Percentiles rank a stretch among this genome's conserved stretches.
These are phyloP conservation scores for Callospermophilus lateralis DNA, from an alignment of 2,113 vertebrate genomes.

Conservation along the genomic window DNA sequence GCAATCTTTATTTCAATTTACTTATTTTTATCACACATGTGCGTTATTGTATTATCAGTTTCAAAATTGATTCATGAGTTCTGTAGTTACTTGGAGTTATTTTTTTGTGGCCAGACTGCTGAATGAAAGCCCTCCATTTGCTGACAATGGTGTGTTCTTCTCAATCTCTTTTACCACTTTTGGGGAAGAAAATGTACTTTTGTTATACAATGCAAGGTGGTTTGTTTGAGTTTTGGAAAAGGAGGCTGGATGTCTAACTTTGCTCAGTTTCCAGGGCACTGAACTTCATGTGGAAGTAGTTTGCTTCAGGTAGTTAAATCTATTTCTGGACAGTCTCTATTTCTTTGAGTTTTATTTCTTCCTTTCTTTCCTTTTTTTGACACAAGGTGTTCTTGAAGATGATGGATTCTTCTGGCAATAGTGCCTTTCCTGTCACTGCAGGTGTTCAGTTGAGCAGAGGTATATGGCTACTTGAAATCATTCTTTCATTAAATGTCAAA, in stretches of 20 bases:
- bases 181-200: neutral
- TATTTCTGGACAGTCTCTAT: neutral
- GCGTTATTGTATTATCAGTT: conserved; percentile 24
- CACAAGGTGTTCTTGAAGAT: neutral
- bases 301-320: neutral
- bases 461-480: neutral
- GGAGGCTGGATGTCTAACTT: conserved; percentile 33
- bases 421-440: neutral
- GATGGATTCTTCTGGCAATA: neutral
- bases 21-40: neutral
- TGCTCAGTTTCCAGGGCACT: neutral
- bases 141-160: neutral
- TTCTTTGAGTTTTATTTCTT: neutral
- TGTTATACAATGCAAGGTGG: neutral
- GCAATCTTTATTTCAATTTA: neutral
- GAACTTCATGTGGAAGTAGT: conserved; percentile 2
- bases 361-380: neutral
- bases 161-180: neutral
- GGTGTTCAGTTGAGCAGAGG: neutral
- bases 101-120: neutral
- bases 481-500: neutral
- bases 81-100: neutral
- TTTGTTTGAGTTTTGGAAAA: neutral
- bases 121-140: neutral
- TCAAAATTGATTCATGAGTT: neutral